Evolutionary conservation across 2,797 vertebrate species (phyloP).

Genomic region (Sebastes diploproa): DNA sequence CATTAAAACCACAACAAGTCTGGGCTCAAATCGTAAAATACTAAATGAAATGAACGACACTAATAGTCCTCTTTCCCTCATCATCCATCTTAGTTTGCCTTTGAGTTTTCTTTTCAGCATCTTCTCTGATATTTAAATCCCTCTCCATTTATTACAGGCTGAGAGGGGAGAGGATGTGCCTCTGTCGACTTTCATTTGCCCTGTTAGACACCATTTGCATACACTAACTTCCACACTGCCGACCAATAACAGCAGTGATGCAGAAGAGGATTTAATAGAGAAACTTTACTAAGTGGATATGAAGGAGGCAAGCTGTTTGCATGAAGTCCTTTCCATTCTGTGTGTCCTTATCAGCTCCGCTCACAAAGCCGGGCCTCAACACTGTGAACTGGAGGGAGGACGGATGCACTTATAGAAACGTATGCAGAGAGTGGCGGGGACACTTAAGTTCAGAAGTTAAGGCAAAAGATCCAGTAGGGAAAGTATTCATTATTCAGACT

Average conservation of each 20-base stretch:
- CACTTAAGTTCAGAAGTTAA: neutral
- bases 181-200: constrained; percentile 56
- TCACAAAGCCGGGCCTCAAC: constrained; percentile 58
- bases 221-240: constrained; percentile 10
- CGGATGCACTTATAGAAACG: neutral
- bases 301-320: constrained; percentile 18
- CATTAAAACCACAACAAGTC: neutral
- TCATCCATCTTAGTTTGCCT: neutral
- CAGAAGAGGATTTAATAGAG: constrained; percentile 23
- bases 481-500: neutral
- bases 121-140: constrained; percentile 25
- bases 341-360: constrained; percentile 56
- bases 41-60: neutral
- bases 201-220: constrained; percentile 40
- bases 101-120: constrained; percentile 11
- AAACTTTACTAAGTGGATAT: constrained; percentile 19
- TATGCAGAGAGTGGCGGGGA: neutral
- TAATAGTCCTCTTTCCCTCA: neutral
- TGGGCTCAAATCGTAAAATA: neutral
- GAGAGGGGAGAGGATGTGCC: constrained; percentile 8
- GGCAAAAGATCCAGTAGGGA: neutral
- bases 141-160: neutral
- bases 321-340: constrained; percentile 36
- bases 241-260: constrained; percentile 6
- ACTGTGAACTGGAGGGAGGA: constrained; percentile 30